A percentile compares a stretch with the other conserved stretches of the same genome.
phyloP scores from a whole-genome alignment of 2,113 vertebrate genomes.

The Erinaceus europaeus region DNA sequence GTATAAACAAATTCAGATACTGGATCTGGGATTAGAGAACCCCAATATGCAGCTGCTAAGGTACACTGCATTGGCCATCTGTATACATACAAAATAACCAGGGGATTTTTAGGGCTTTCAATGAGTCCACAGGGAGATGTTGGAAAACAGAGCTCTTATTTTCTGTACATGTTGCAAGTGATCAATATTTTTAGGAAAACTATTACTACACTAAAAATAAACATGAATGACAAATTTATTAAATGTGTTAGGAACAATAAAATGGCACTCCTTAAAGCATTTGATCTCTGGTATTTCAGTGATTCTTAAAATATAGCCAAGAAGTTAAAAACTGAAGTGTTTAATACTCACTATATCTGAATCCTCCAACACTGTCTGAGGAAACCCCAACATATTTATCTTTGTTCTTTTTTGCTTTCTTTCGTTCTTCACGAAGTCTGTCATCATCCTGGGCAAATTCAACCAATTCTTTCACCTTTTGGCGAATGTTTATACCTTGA shows the following conservation, averaged over 20 bases:
- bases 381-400: slow-evolving; percentile 98
- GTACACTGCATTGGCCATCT: background rate
- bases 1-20: background rate
- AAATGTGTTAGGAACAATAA: background rate
- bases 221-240: background rate
- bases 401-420: slow-evolving; percentile 98
- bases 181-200: background rate
- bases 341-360: slow-evolving; percentile 89
- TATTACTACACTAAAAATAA: slow-evolving; percentile 35
- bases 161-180: background rate
- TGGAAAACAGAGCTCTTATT: background rate
- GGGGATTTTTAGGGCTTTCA: slow-evolving; percentile 27
- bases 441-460: slow-evolving; percentile 98
- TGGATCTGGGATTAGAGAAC: background rate
- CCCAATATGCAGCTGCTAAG: background rate
- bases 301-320: slow-evolving; percentile 44
- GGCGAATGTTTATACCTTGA: slow-evolving; percentile 97
- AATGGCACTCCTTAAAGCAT: background rate
- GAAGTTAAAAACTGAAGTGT: background rate
- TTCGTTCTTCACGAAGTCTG: slow-evolving; percentile 94
- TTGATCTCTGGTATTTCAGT: background rate
- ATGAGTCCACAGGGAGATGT: slow-evolving; percentile 27
- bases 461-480: slow-evolving; percentile 97
- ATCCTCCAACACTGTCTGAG: slow-evolving; percentile 91
- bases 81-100: slow-evolving; percentile 29